Evolutionary conservation across 2,797 vertebrate species (phyloP).

Genomic region (Hozukius guyotensis): DNA sequence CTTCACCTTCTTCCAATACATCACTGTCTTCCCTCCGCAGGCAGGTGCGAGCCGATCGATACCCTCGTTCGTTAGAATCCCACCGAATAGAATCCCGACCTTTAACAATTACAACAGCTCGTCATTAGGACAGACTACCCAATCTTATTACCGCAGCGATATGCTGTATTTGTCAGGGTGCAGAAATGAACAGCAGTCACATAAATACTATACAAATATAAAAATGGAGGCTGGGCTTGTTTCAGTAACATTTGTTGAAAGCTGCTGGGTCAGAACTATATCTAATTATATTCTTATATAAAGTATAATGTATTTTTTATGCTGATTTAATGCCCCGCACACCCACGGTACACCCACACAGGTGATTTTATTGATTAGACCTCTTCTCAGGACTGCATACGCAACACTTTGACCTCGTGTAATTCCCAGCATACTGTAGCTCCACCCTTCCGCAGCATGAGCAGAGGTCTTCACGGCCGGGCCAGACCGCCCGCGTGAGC

Average conservation of each 20-base stretch:
- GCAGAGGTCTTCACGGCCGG: neutral
- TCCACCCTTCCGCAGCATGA: neutral
- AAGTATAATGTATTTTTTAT: too few relatives aligned
- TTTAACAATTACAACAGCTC: constrained; percentile 5
- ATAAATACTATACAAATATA: neutral
- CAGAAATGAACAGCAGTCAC: neutral
- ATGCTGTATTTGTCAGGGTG: neutral
- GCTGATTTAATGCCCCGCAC: neutral
- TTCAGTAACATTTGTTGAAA: neutral
- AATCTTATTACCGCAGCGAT: neutral
- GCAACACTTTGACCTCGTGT: neutral
- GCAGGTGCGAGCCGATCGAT: constrained; percentile 55
- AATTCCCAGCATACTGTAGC: neutral
- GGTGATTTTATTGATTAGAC: too few relatives aligned
- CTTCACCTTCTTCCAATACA: constrained; percentile 46
- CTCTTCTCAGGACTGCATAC: too few relatives aligned
- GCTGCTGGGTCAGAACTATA: neutral
- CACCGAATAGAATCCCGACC: constrained; percentile 5
- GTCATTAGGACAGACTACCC: neutral
- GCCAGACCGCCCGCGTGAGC: too few relatives aligned
- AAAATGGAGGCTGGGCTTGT: neutral
- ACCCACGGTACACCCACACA: neutral
- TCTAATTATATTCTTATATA: too few relatives aligned
- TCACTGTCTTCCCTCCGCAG: constrained; percentile 51
- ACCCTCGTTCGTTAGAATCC: constrained; percentile 40